phyloP scores from a whole-genome alignment of 2,113 vertebrate species.

The Dinomys branickii region DNA sequence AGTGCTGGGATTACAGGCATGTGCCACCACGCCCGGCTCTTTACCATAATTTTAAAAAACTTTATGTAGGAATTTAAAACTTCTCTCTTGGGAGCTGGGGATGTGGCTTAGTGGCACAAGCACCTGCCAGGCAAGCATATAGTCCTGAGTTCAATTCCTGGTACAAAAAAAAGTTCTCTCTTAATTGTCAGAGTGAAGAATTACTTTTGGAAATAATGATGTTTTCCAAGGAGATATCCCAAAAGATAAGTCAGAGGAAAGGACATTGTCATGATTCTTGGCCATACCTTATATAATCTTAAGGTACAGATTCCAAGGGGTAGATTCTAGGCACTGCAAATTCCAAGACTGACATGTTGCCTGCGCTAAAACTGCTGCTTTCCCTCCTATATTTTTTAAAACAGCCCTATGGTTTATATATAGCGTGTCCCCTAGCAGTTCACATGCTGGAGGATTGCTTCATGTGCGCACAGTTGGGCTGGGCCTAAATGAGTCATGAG shows the following conservation, averaged over 20 bases:
- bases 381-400: slow-evolving; percentile 22
- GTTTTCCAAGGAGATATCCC: not conserved
- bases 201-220: slow-evolving; percentile 6
- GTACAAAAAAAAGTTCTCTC: not conserved
- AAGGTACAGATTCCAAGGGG: not conserved
- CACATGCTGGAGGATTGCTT: not conserved
- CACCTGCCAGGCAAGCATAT: no score
- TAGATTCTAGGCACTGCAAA: not conserved
- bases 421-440: not conserved
- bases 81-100: no score
- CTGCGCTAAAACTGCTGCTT: not conserved
- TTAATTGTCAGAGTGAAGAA: slow-evolving; percentile 37
- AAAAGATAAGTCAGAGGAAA: slow-evolving; percentile 41
- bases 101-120: no score
- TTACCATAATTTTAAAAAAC: no score
- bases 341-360: not conserved
- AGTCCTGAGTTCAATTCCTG: no score
- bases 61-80: not conserved
- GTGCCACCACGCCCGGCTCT: no score
- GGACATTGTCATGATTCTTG: not conserved
- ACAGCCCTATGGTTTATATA: not conserved
- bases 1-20: no score
- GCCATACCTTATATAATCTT: not conserved
- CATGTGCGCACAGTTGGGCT: no score
- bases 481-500: not conserved